Percentiles rank a stretch among this genome's conserved stretches.
Evolutionary conservation across 2,888 invertebrate genomes (phyloP).

Genomic region (Crossocerus cetratus): DNA sequence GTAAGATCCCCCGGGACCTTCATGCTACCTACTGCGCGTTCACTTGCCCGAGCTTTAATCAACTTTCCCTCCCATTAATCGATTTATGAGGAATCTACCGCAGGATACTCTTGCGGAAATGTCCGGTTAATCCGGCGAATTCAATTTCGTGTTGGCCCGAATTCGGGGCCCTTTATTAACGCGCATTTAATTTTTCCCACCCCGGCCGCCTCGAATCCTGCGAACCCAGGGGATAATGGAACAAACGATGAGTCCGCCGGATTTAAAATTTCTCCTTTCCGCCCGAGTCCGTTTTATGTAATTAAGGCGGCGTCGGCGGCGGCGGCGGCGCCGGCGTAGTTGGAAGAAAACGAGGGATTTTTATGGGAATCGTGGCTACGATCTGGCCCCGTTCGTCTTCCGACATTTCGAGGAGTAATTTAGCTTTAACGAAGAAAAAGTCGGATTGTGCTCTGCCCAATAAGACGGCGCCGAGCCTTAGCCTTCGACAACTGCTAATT

Average conservation of each 20-base stretch:
- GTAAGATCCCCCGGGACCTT: too few species aligned
- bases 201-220: too few species aligned
- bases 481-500: conserved; percentile 48
- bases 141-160: too few species aligned
- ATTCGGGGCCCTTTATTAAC: too few species aligned
- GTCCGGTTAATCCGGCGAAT: too few species aligned
- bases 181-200: too few species aligned
- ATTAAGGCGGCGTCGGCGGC: conserved; percentile 27
- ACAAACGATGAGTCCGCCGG: conserved; percentile 4
- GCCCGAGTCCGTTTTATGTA: conserved; percentile 23
- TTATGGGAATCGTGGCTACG: conserved; percentile 41
- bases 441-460: conserved; percentile 46
- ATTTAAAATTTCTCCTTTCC: conserved; percentile 23
- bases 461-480: conserved; percentile 33
- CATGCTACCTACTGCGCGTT: too few species aligned
- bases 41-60: too few species aligned
- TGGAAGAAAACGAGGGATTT: conserved; percentile 35
- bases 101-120: too few species aligned
- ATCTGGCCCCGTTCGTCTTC: background rate
- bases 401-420: conserved; percentile 28
- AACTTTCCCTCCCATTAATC: too few species aligned
- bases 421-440: conserved; percentile 47
- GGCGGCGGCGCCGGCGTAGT: background rate
- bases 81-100: too few species aligned
- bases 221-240: background rate